Evolutionary conservation across 2,797 vertebrate species (phyloP).

Genomic region (Acrocephalus scirpaceus): DNA sequence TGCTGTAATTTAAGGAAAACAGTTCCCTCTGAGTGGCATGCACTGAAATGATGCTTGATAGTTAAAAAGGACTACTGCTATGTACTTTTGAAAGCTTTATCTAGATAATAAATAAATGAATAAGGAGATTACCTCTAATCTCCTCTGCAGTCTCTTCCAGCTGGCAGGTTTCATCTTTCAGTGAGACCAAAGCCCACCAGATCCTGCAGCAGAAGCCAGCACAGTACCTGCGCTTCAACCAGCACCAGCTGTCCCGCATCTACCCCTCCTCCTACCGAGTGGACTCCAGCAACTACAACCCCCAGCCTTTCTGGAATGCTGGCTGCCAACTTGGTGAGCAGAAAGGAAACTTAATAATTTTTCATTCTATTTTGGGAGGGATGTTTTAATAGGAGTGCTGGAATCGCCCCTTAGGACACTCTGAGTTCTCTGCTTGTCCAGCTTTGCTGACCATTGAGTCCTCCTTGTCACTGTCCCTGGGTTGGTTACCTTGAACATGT

Average conservation of each 20-base stretch:
- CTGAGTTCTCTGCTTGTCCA: neutral
- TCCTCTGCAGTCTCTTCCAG: conserved; percentile 79
- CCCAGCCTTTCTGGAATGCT: conserved; percentile 96
- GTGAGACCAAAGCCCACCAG: conserved; percentile 95
- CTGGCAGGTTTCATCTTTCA: conserved; percentile 98
- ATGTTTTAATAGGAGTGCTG: neutral
- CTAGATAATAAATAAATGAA: neutral
- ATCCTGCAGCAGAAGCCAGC: conserved; percentile 91
- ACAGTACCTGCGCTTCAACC: conserved; percentile 91
- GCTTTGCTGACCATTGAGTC: neutral
- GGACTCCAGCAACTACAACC: conserved; percentile 98
- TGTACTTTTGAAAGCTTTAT: neutral
- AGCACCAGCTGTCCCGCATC: conserved; percentile 92
- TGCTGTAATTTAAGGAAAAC: neutral
- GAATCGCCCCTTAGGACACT: neutral
- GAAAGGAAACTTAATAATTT: neutral
- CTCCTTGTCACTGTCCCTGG: neutral
- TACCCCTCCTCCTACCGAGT: conserved; percentile 96
- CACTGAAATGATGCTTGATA: neutral
- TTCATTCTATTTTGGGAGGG: neutral
- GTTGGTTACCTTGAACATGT: neutral
- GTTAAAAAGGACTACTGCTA: neutral
- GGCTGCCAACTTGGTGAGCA: conserved; percentile 93
- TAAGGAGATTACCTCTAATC: neutral
- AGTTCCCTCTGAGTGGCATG: neutral